Conservation (phyloP, 1,140 invertebrate species). For the Drosophila nikananu region DNA sequence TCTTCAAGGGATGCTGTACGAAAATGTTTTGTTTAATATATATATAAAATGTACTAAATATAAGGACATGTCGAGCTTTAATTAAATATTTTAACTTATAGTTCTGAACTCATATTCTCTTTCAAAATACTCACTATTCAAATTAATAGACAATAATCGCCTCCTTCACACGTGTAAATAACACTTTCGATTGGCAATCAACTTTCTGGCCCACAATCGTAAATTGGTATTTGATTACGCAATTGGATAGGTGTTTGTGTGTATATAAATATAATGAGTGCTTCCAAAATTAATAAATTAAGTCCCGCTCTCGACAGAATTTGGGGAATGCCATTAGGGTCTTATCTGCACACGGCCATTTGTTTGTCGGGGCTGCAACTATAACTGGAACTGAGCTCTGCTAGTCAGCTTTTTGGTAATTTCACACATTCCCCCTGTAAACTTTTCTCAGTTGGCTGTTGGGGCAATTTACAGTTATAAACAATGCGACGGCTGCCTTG, state of each 20-base stretch:
- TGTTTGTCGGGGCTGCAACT: slow-evolving; percentile 1
- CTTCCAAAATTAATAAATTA: slow-evolving; percentile 30
- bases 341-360: slow-evolving; percentile 45
- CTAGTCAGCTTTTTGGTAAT: slow-evolving; percentile 5
- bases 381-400: not conserved
- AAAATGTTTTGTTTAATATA: not conserved
- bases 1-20: not conserved
- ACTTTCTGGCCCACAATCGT: slow-evolving; percentile 16
- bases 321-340: slow-evolving; percentile 37
- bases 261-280: slow-evolving; percentile 5
- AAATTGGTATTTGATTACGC: slow-evolving; percentile 24
- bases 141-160: too few relatives aligned
- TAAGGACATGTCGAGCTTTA: not conserved
- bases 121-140: not conserved
- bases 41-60: not conserved
- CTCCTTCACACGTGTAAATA: slow-evolving; percentile 1
- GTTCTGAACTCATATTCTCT: not conserved
- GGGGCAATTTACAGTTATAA: slow-evolving; percentile 59
- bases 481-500: slow-evolving; percentile 43
- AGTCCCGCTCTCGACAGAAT: not conserved
- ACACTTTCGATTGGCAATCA: slow-evolving; percentile 31
- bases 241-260: slow-evolving; percentile 1
- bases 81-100: not conserved
- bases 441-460: slow-evolving; percentile 38
- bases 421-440: slow-evolving; percentile 39